These are phyloP conservation scores for Lagopus leucura DNA, from an alignment of 2,113 vertebrate genomes.

Conservation along the genomic window DNA sequence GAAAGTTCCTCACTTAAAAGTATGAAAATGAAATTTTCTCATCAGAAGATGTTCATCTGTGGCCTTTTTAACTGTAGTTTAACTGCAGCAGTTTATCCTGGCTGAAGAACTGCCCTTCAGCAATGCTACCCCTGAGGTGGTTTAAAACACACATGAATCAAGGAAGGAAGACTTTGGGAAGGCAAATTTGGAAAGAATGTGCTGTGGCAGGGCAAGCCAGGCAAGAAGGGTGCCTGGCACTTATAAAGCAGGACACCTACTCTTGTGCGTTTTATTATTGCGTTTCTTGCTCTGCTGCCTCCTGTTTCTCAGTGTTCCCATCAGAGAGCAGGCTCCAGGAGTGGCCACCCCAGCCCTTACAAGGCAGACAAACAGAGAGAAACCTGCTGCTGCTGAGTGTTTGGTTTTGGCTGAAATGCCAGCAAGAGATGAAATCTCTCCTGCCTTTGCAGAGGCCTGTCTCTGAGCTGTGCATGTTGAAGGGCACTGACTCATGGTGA, in stretches of 20 bases:
- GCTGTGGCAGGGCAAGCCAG: not conserved
- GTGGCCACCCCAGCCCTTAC: not conserved
- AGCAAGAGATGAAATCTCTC: conserved; percentile 25
- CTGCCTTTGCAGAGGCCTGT: conserved; percentile 20
- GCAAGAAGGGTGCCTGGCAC: not conserved
- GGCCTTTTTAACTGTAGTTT: not conserved
- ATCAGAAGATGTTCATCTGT: not conserved
- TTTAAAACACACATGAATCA: not conserved
- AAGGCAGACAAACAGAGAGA: not conserved
- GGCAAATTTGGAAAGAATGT: not conserved
- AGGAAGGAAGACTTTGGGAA: not conserved
- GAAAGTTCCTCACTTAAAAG: not conserved
- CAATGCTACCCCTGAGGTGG: not conserved
- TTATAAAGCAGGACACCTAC: not conserved
- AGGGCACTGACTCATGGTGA: not conserved
- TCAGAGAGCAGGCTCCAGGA: not conserved
- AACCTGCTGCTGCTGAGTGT: not conserved
- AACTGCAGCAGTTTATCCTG: not conserved
- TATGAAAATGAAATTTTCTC: not conserved
- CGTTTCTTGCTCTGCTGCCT: not conserved
- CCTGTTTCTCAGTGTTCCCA: not conserved
- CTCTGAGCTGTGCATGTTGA: conserved; percentile 34
- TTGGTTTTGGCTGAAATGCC: not conserved
- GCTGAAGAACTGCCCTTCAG: not conserved
- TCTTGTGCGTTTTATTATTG: not conserved